Percentiles rank a stretch among this genome's conserved stretches.
Evolutionary conservation across 2,888 invertebrate species (phyloP).

Genomic region (Venusia cambrica): DNA sequence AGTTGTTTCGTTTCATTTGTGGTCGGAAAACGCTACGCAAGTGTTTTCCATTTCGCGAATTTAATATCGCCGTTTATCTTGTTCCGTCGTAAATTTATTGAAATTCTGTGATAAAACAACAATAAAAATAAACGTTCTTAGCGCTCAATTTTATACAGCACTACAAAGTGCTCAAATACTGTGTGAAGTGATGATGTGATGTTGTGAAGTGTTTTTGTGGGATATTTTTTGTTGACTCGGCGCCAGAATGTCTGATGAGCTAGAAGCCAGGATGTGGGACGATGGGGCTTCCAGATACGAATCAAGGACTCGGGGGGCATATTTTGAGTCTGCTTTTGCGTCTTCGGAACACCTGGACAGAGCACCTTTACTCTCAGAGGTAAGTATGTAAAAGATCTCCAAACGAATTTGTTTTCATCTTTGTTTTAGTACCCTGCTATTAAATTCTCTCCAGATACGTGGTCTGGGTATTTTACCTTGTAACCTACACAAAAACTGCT

Average conservation of each 20-base stretch:
- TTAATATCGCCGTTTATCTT: conserved; percentile 36
- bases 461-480: no score
- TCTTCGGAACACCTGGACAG: conserved; percentile 71
- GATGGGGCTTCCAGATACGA: conserved; percentile 67
- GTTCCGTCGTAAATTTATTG: conserved; percentile 31
- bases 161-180: conserved; percentile 1
- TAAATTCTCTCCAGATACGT: no score
- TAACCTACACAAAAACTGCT: no score
- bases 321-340: conserved; percentile 68
- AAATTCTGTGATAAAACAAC: conserved; percentile 34
- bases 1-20: no score
- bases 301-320: conserved; percentile 56
- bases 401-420: no score
- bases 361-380: conserved; percentile 71
- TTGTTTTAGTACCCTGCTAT: no score
- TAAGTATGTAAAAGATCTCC: no score
- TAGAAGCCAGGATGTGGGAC: conserved; percentile 76
- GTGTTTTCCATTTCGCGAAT: conserved; percentile 22
- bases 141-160: conserved; percentile 5
- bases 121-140: conserved; percentile 12
- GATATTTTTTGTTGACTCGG: conserved; percentile 35
- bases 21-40: conserved; percentile 22
- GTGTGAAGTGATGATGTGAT: conserved; percentile 27
- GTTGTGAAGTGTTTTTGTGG: conserved; percentile 25
- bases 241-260: conserved; percentile 79